These are phyloP conservation scores for Platyrinchus mystaceus DNA, from an alignment of 2,797 vertebrate species.

Conservation along the genomic window DNA sequence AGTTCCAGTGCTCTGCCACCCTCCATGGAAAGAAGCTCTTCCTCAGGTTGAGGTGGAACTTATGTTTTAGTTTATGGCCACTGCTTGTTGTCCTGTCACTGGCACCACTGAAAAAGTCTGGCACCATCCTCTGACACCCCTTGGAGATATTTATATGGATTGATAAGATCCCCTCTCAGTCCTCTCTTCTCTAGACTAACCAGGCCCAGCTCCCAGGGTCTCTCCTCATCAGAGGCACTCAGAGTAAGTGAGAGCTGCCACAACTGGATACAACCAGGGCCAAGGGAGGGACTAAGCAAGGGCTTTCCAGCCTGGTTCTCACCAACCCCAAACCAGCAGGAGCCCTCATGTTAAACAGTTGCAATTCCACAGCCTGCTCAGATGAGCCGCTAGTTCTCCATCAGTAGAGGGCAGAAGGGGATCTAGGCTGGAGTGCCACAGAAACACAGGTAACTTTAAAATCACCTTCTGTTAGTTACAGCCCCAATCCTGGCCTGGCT, in stretches of 20 bases:
- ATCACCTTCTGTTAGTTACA: background rate
- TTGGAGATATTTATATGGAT: background rate
- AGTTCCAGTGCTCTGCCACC: background rate
- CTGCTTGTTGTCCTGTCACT: background rate
- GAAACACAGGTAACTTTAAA: background rate
- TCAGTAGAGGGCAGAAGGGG: conserved; percentile 43
- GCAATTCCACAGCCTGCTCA: accelerated
- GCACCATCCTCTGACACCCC: background rate
- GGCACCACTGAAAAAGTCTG: background rate
- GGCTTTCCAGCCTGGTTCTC: background rate
- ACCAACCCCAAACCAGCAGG: background rate
- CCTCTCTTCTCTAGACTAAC: background rate
- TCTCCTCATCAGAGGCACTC: background rate
- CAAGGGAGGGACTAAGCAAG: background rate
- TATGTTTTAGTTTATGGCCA: background rate
- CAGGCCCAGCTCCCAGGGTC: background rate
- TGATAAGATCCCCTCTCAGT: background rate
- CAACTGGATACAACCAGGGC: background rate
- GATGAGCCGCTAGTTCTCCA: background rate
- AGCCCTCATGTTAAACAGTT: background rate
- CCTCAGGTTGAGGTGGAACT: background rate
- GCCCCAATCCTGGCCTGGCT: background rate
- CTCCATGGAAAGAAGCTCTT: background rate
- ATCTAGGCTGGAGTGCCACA: background rate
- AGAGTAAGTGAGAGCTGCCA: background rate